Evolutionary conservation across 1,140 invertebrate genomes (phyloP), one percentile per base, ranked within the genome.

Genomic region (Onthophagus taurus): DNA sequence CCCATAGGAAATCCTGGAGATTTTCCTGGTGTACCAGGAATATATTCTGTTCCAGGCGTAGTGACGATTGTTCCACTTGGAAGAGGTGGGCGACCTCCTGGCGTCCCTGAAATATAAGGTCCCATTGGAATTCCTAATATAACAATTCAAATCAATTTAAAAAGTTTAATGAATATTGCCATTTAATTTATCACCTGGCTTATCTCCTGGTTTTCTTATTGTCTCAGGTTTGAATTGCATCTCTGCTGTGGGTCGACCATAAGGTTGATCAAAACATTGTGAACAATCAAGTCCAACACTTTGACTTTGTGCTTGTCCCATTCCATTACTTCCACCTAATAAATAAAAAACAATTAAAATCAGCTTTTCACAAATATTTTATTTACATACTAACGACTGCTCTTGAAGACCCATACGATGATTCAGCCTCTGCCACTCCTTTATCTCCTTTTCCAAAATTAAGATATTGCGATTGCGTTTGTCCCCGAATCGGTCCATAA

Each of bases 391-490:
- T 80, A 57, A 89, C 84, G 53, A 77, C 70, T 6, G 84, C 80
- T 52, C 76, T 75, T 1, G 83, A 85, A 13, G 77, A 75, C 53
- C 78, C 74, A 39, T 75, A 75, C 29, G 74, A 76, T 6, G 83
- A 81, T 59, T 85, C 78, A 2, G 84, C 84, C 60, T 87, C 82
- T 0, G 85, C 84, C 61, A 77, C 81, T 11, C 84, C 85, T 18
- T 74, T 71, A 49, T 74, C 61, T 19, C 63, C 56, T 2, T 61
- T 58, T 7, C 68, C 70, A 47, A 82, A 75, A 52, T 76, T 79
- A 43, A 88, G 63, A 60, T 85, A 89, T 55, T 89, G 85, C 5
- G 84, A 85, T 54, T 89, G 85, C 0, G 84, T 86, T 62, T 88
- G 85, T 18, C 84, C 84, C 30, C 78, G 47, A 4, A 57, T 42